Base-by-base conservation (phyloP, 2,888 invertebrate genomes). In the Platerodrilus igneus region DNA sequence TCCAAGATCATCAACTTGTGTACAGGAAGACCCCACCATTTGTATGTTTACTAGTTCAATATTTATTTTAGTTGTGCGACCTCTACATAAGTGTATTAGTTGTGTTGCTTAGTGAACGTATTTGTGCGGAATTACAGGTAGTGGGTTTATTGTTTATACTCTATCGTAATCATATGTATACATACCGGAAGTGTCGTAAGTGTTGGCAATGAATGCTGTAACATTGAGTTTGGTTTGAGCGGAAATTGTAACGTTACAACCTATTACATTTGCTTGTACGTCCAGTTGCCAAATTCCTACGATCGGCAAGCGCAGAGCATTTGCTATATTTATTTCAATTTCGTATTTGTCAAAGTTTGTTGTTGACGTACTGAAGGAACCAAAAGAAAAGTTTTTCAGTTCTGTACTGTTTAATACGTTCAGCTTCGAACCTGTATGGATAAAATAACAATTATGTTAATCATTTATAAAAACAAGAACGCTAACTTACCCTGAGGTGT, bases 361-460 rank as follows among this genome's bases (percentile, higher is more conserved):
- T 1, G 47, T 48, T 9, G 28, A 42, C 31, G 44, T 43, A 29
- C 38, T 33, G 41, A 57, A 55, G 23, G 63, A 63, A 27, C 67
- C 57, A 2, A 62, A 48, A 0, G 74, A 73, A 64, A 74, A 76
- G 9, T 59, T 47, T 0, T 59, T 55, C n/a, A 75, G 71, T 2
- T 72, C 72, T 1, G 69, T 59, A 13, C 53, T 53, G 59, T 74
- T 72, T 64, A 70, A 69, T 3, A 77, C 57, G 56, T 76, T 71
- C 26, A 76, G 69, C 56, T 69, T 70, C 8, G 71, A 68, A 15
- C 69, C 77, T 76, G 64, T 19, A 34, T n/a, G n/a, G n/a, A n/a
- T n/a, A n/a, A n/a, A n/a, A n/a, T n/a, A n/a, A n/a, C n/a, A n/a
- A n/a, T n/a, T n/a, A n/a, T n/a, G n/a, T n/a, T n/a, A n/a, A n/a